A percentile compares a stretch with the other conserved stretches of the same genome.
phyloP scores from a whole-genome alignment of 2,797 vertebrate species.

The Siniperca scherzeri region DNA sequence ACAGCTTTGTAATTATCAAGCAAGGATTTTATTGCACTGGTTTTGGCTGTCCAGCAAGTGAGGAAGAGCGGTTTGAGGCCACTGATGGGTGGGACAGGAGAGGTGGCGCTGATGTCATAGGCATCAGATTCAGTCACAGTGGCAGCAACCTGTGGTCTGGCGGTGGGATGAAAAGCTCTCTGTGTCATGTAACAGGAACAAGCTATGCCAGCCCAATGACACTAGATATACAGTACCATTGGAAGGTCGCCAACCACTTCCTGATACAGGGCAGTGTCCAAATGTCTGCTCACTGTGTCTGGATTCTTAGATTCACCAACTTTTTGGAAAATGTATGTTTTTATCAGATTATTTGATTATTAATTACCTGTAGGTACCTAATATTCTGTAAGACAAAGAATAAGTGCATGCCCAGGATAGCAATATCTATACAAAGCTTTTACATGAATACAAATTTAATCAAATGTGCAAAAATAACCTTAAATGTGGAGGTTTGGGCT shows the following conservation, averaged over 20 bases:
- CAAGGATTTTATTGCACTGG: too few relatives aligned
- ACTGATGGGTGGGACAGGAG: too few relatives aligned
- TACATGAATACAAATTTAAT: not conserved
- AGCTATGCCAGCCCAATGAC: constrained; percentile 18
- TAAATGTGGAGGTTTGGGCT: not conserved
- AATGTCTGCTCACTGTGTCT: not conserved
- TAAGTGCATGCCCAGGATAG: not conserved
- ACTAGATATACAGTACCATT: constrained; percentile 4
- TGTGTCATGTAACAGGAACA: constrained; percentile 41
- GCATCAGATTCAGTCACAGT: constrained; percentile 33
- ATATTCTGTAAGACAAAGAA: not conserved
- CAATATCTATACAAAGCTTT: not conserved
- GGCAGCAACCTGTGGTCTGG: constrained; percentile 29
- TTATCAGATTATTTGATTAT: not conserved
- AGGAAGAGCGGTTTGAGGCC: too few relatives aligned
- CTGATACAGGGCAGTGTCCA: not conserved
- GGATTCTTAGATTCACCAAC: not conserved
- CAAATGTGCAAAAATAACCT: not conserved
- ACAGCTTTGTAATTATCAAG: too few relatives aligned
- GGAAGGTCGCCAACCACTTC: constrained; percentile 19
- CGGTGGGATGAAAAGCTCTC: constrained; percentile 17
- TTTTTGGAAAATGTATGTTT: not conserved
- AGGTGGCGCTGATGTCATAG: too few relatives aligned
- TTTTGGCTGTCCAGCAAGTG: too few relatives aligned
- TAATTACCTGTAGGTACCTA: not conserved